These are phyloP conservation scores for Brassicogethes aeneus DNA, from an alignment of 2,888 invertebrate genomes.

Conservation along the genomic window DNA sequence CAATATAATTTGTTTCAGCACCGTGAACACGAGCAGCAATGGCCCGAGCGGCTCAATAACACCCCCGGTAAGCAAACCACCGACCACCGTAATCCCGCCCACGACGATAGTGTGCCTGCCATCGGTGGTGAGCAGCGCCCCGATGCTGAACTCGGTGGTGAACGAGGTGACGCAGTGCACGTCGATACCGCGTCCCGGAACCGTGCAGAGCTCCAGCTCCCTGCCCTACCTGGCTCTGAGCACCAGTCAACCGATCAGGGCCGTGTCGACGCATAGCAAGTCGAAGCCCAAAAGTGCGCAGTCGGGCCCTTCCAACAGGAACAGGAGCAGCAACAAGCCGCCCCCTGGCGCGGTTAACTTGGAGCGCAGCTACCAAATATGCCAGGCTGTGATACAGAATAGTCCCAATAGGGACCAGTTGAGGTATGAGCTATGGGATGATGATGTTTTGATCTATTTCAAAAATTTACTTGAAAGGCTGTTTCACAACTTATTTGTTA, in stretches of 20 bases:
- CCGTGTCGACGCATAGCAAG: slow-evolving; percentile 40
- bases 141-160: slow-evolving; percentile 28
- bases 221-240: slow-evolving; percentile 44
- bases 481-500: too few species aligned
- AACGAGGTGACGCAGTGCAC: slow-evolving; percentile 18
- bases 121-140: slow-evolving; percentile 34
- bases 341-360: slow-evolving; percentile 88
- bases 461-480: too few species aligned
- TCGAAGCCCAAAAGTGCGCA: slow-evolving; percentile 33
- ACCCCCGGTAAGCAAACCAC: slow-evolving; percentile 32
- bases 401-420: slow-evolving; percentile 85
- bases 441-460: too few species aligned
- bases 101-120: slow-evolving; percentile 46
- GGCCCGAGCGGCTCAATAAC: slow-evolving; percentile 27
- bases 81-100: slow-evolving; percentile 44
- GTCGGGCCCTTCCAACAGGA: slow-evolving; percentile 33
- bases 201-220: slow-evolving; percentile 43
- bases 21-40: slow-evolving; percentile 36
- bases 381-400: slow-evolving; percentile 87
- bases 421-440: too few species aligned
- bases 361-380: slow-evolving; percentile 91
- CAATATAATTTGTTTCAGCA: too few species aligned
- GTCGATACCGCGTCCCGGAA: slow-evolving; percentile 23
- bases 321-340: slow-evolving; percentile 57
- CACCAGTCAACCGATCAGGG: slow-evolving; percentile 44